Conservation (phyloP, 1,140 invertebrate species). For the Parapsyche elsis region DNA sequence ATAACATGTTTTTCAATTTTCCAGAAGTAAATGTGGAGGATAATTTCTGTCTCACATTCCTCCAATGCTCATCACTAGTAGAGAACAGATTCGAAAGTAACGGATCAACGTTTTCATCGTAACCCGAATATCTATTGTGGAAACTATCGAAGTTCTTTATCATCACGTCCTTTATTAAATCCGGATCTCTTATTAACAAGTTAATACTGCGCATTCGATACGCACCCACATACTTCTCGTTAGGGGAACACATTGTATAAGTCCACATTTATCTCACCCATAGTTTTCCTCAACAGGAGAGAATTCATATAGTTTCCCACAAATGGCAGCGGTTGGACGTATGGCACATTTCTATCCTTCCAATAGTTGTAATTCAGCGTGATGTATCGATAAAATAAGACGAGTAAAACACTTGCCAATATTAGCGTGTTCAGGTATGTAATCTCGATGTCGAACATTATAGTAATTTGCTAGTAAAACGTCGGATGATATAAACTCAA, state of each 20-base stretch:
- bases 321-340: conserved; percentile 59
- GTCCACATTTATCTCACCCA: conserved; percentile 56
- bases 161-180: conserved; percentile 67
- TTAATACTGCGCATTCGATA: conserved; percentile 63
- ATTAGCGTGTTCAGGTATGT: too few relatives aligned
- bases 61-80: conserved; percentile 66
- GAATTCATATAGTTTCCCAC: conserved; percentile 59
- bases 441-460: too few relatives aligned
- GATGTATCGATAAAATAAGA: neutral
- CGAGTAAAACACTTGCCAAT: too few relatives aligned
- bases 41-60: conserved; percentile 59
- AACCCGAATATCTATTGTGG: conserved; percentile 58
- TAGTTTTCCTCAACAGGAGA: conserved; percentile 55
- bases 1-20: conserved; percentile 63
- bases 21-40: conserved; percentile 61
- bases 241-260: conserved; percentile 55
- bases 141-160: conserved; percentile 70
- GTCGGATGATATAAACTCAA: too few relatives aligned
- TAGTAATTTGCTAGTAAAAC: too few relatives aligned
- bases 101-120: conserved; percentile 34
- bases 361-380: conserved; percentile 59
- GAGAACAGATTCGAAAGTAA: conserved; percentile 52
- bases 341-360: conserved; percentile 62
- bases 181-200: conserved; percentile 67
- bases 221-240: conserved; percentile 60